Evolutionary conservation across 1,140 invertebrate genomes (phyloP).

Genomic region (Oryctes rhinoceros): DNA sequence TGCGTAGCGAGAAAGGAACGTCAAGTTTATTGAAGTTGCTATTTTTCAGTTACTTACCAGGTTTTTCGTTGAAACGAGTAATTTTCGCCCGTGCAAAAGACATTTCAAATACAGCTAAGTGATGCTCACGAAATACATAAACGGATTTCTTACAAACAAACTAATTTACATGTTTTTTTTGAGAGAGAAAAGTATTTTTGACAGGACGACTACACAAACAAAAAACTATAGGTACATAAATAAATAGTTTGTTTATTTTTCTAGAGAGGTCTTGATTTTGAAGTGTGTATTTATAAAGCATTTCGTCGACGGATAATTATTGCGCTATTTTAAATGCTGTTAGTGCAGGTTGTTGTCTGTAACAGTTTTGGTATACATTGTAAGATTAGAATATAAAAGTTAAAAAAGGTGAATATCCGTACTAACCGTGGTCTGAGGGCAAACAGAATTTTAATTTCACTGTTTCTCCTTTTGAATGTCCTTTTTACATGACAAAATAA

Average conservation of each 20-base stretch:
- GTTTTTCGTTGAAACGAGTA: constrained; percentile 41
- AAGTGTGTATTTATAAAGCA: too few relatives aligned
- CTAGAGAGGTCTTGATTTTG: constrained; percentile 36
- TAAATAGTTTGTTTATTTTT: constrained; percentile 37
- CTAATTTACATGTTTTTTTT: constrained; percentile 42
- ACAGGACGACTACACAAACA: constrained; percentile 37
- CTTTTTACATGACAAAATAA: too few relatives aligned
- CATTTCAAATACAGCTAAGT: constrained; percentile 39
- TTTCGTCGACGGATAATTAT: not conserved
- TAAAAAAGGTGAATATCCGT: too few relatives aligned
- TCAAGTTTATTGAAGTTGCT: not conserved
- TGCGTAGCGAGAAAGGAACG: not conserved
- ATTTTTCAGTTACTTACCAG: constrained; percentile 23
- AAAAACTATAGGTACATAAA: constrained; percentile 38
- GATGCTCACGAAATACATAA: constrained; percentile 40
- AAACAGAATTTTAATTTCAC: too few relatives aligned
- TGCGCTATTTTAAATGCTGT: too few relatives aligned
- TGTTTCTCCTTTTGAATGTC: too few relatives aligned
- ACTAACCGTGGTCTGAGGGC: too few relatives aligned
- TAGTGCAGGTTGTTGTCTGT: too few relatives aligned
- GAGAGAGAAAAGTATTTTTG: constrained; percentile 9
- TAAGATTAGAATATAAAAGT: too few relatives aligned
- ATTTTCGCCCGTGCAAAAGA: constrained; percentile 41
- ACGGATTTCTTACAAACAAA: constrained; percentile 40
- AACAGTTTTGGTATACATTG: too few relatives aligned